Evolutionary conservation across 2,888 invertebrate species (phyloP).

Genomic region (Uloborus plumipes): DNA sequence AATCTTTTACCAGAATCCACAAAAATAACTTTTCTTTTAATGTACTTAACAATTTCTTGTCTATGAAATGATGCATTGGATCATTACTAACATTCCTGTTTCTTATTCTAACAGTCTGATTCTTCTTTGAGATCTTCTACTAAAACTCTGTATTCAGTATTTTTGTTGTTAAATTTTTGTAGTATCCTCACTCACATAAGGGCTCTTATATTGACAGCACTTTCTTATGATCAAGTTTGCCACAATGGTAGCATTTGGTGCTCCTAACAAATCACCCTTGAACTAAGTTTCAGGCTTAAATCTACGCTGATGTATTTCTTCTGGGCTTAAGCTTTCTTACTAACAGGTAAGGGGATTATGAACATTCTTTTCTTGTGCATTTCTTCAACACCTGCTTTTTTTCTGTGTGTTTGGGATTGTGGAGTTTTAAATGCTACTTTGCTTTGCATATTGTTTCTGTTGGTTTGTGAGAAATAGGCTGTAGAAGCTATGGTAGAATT

Average conservation of each 20-base stretch:
- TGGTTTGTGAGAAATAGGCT: too few relatives aligned
- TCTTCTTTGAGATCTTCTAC: not conserved
- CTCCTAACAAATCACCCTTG: conserved; percentile 49
- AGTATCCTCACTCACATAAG: conserved; percentile 38
- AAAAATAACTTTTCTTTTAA: too few relatives aligned
- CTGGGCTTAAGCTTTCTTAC: conserved; percentile 29
- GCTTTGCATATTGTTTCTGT: too few relatives aligned
- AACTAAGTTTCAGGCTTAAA: conserved; percentile 40
- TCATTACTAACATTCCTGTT: not conserved
- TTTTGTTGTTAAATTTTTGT: conserved; percentile 39
- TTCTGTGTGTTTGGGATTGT: not conserved
- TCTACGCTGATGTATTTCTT: conserved; percentile 30
- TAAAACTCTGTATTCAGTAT: conserved; percentile 6
- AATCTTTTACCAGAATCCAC: too few relatives aligned
- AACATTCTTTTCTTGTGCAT: not conserved
- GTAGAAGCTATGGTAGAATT: too few relatives aligned
- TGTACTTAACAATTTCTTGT: not conserved
- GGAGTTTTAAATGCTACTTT: not conserved
- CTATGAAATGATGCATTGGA: not conserved
- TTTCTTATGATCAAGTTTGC: conserved; percentile 40
- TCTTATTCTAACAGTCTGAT: not conserved
- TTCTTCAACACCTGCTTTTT: not conserved
- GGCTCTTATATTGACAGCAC: conserved; percentile 49
- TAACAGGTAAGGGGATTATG: conserved; percentile 51
- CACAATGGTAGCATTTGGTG: conserved; percentile 36